Base-by-base conservation (phyloP, 2,888 invertebrate genomes). In the Dryobota labecula region DNA sequence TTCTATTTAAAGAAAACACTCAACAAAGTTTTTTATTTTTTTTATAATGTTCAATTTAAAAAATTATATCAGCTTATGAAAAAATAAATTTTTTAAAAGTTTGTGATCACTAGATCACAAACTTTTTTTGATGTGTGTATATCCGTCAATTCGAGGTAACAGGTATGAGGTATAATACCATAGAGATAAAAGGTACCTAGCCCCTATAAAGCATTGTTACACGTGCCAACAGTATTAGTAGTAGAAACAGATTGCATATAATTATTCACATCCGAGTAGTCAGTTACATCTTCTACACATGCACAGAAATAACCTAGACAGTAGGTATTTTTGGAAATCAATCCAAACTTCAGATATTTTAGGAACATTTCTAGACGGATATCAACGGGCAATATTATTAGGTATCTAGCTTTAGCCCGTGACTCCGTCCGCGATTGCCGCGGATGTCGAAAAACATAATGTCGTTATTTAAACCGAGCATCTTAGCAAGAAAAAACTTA, bases 291-390 rank as follows among this genome's bases (percentile, higher is more conserved):
- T 63, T 58, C 27, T 43, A 24, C 60, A 63, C 58, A 7, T 47
- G 51, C 36, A 66, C 68, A n/a, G 36, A 73, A 76, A 84, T 79
- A 71, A 74, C 54, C 56, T 57, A 78, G 64, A 24, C 53, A 61
- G 27, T 41, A 53, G 51, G 30, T 80, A 73, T 83, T 69, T 74
- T 74, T 62, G 66, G 61, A 66, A 70, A 62, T 49, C 47, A 9
- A 60, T 63, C 70, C 61, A 66, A 53, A 71, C 67, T 66, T 56
- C 15, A 70, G 54, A 30, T 78, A 70, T 63, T 78, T 71, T 51
- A 36, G 18, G 41, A 65, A 45, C 65, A 62, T 38, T 66, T 72
- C 33, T 57, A 70, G 65, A 62, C 54, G 13, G 30, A 36, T n/a
- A 60, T 47, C 13, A 33, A 27, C 47, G 18, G 54, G 54, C 13